Base-by-base conservation (phyloP, 2,888 invertebrate genomes). In the Oscheius sp. region DNA sequence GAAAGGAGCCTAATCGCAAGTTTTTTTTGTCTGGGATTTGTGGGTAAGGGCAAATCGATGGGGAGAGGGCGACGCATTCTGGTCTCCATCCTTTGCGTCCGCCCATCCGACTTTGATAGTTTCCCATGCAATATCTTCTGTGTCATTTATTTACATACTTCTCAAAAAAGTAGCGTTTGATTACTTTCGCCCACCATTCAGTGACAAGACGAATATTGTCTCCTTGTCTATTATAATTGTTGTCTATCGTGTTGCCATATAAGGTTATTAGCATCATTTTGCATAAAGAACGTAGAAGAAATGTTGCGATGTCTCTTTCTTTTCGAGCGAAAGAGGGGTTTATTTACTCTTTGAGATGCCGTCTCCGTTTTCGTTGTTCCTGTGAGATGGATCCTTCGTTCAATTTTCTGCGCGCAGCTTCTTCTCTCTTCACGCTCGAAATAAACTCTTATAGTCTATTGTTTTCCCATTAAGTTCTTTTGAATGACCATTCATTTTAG, bases 331-430 rank as follows among this genome's bases (percentile, higher is more conserved):
- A 12, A n/a, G 59, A 20, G 59, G 44, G 26, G 26, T 59, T 44
- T 59, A 44, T 59, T 59, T 59, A 44, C 59, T 44, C 41, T 59
- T 44, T 24, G 28, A 59, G 59, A 59, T 59, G 59, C 59, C 59
- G 41, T 59, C 59, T 59, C 59, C 59, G 59, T 44, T 59, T 59
- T 59, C 59, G 59, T 30, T 59, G 59, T 59, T 59, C 59, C 59
- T n/a, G 9, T 33, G 33, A 20, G 33, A 30, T 24, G 54, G 54
- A 54, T 54, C 54, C 44, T 14, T 12, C 59, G 44, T 28, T 26
- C 41, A 38, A 57, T 57, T 26, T 44, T 20, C 20, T 28, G 28
- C 28, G 30, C 59, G 17, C 36, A 32, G 6, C 28, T 44, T 44
- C 22, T 14, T 28, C n/a, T 41, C 24, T 38, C 9, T 41, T 28